These are phyloP conservation scores for Rhea pennata DNA, from an alignment of 2,113 vertebrate genomes.

Conservation along the genomic window DNA sequence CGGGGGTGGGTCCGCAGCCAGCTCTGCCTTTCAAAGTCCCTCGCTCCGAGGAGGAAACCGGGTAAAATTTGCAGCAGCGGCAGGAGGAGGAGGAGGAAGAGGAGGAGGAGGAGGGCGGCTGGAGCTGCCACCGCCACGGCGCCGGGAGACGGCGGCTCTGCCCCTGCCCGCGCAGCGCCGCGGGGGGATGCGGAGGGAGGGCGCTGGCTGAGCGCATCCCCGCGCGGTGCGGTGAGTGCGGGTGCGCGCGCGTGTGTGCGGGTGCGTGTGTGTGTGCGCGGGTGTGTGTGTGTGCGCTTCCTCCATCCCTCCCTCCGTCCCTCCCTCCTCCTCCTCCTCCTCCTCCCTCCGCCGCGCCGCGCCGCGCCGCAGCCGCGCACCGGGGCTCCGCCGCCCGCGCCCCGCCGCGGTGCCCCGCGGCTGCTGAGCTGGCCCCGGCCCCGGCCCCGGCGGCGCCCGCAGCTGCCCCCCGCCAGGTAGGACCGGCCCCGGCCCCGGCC, in stretches of 20 bases:
- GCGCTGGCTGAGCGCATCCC: slow-evolving; percentile 52
- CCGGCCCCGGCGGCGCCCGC: background rate
- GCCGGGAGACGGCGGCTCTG: background rate
- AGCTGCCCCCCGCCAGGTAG: slow-evolving; percentile 31
- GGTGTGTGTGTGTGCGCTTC: background rate
- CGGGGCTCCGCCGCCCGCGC: slow-evolving; percentile 30
- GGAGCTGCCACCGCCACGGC: background rate
- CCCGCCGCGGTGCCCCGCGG: slow-evolving; percentile 13
- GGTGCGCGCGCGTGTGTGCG: background rate
- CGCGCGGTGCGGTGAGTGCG: background rate
- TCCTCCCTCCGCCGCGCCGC: slow-evolving; percentile 21
- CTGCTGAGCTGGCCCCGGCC: background rate
- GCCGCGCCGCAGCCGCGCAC: slow-evolving; percentile 26
- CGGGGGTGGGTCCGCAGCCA: slow-evolving; percentile 37
- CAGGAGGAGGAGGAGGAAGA: background rate
- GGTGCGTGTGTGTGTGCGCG: background rate
- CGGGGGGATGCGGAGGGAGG: slow-evolving; percentile 39
- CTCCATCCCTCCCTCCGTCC: background rate
- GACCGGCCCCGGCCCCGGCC: too few species aligned
- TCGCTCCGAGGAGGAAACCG: slow-evolving; percentile 44
- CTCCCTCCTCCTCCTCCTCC: background rate
- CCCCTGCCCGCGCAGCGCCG: background rate
- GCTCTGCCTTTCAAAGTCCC: slow-evolving; percentile 65
- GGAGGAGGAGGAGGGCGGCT: background rate
- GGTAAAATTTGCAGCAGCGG: slow-evolving; percentile 27